phyloP scores from a whole-genome alignment of 1,140 invertebrate genomes.

The Olivierus martensii region DNA sequence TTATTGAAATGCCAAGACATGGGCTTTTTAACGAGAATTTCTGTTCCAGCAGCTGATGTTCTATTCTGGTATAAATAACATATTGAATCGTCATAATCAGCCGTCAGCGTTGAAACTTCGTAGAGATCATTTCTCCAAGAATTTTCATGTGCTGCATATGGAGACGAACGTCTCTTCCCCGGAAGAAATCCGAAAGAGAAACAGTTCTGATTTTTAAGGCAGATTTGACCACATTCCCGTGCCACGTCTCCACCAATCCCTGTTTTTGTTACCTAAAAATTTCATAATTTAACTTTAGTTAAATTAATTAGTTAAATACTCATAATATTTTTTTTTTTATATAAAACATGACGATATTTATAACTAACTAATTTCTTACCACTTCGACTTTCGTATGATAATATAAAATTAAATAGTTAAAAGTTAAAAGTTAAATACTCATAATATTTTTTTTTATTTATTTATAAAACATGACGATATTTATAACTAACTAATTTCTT shows the following conservation, averaged over 20 bases:
- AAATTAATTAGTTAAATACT: too few species aligned
- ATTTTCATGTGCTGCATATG: not conserved
- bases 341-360: too few species aligned
- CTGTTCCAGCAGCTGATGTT: conserved; percentile 66
- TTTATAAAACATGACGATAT: too few species aligned
- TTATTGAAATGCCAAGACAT: conserved; percentile 75
- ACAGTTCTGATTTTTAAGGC: conserved; percentile 66
- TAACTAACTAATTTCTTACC: conserved; percentile 46
- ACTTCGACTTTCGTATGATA: conserved; percentile 40
- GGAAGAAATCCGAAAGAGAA: conserved; percentile 80
- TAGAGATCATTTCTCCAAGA: not conserved
- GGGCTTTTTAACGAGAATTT: conserved; percentile 67
- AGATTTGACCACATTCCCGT: conserved; percentile 57
- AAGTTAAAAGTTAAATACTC: too few species aligned
- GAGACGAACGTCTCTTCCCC: conserved; percentile 48
- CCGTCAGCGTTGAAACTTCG: conserved; percentile 27
- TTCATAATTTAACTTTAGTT: too few species aligned
- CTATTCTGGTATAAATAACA: conserved; percentile 74
- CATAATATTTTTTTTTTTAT: too few species aligned
- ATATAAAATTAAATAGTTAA: too few species aligned
- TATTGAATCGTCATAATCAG: conserved; percentile 74
- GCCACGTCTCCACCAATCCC: not conserved
- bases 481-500: too few species aligned
- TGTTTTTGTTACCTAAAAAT: not conserved
- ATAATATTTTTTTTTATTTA: too few species aligned